Conservation (phyloP, 1,140 invertebrate genomes). For the Hycleus phaleratus region DNA sequence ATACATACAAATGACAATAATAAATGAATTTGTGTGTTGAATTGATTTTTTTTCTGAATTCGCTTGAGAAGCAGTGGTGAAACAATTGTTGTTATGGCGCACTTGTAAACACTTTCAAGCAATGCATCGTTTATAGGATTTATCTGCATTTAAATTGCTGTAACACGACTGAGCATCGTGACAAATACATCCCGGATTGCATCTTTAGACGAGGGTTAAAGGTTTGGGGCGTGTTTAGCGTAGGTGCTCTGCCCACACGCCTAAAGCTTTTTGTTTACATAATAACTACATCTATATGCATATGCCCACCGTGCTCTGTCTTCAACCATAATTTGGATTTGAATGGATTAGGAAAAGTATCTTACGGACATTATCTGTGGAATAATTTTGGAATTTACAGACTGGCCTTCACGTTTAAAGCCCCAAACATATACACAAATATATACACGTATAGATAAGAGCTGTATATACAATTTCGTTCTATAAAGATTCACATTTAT, state of each 20-base stretch:
- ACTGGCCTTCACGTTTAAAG: background rate
- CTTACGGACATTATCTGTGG: constrained; percentile 1
- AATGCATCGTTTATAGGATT: constrained; percentile 13
- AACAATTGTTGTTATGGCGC: background rate
- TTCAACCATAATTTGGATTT: constrained; percentile 11
- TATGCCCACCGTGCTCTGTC: constrained; percentile 14
- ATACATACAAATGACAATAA: too few relatives aligned
- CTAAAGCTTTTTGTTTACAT: constrained; percentile 19
- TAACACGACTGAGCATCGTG: constrained; percentile 17
- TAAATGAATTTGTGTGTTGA: too few relatives aligned
- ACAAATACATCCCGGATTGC: constrained; percentile 21
- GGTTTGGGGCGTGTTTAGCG: constrained; percentile 13
- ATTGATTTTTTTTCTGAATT: too few relatives aligned
- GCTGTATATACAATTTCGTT: too few relatives aligned
- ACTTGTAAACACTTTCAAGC: constrained; percentile 20
- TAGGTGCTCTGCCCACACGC: constrained; percentile 15
- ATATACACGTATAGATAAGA: too few relatives aligned
- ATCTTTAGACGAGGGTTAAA: constrained; percentile 13
- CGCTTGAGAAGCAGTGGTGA: background rate
- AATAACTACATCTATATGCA: constrained; percentile 23
- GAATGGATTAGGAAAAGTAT: constrained; percentile 12
- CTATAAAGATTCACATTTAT: too few relatives aligned
- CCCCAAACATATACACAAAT: too few relatives aligned
- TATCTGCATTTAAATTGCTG: constrained; percentile 23
- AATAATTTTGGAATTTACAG: constrained; percentile 3